phyloP scores from a whole-genome alignment of 2,888 invertebrate genomes.

The Colletes collaris region DNA sequence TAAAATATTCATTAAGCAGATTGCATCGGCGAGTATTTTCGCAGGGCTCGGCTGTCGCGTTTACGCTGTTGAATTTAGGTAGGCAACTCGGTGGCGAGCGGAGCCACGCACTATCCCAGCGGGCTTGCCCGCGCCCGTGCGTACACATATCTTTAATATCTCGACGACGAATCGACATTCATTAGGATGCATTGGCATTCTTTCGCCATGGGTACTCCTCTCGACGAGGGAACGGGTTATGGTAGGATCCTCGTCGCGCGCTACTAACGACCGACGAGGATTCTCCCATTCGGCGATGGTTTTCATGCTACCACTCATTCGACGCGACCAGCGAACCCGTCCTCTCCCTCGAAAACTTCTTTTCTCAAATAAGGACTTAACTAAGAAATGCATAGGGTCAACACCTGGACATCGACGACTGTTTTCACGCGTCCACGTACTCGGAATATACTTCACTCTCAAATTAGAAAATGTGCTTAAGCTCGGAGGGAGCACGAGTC shows the following conservation, averaged over 20 bases:
- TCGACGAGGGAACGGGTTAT: conserved; percentile 43
- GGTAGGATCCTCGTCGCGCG: conserved; percentile 44
- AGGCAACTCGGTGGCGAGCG: not conserved
- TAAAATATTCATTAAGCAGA: conserved; percentile 53
- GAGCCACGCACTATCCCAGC: conserved; percentile 29
- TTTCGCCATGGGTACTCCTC: conserved; percentile 43
- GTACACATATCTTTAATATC: conserved; percentile 70
- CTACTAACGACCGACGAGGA: conserved; percentile 44
- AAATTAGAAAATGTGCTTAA: too few relatives aligned
- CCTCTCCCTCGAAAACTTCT: not conserved
- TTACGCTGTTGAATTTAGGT: conserved; percentile 57
- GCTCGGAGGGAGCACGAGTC: too few relatives aligned
- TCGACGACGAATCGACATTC: conserved; percentile 74
- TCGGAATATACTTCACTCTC: too few relatives aligned
- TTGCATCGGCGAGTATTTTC: conserved; percentile 25
- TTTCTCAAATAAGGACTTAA: too few relatives aligned
- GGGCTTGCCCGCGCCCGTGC: conserved; percentile 32
- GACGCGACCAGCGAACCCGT: conserved; percentile 18
- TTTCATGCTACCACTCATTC: too few relatives aligned
- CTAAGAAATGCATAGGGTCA: too few relatives aligned
- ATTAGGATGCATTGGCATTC: conserved; percentile 77
- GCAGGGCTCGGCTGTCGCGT: conserved; percentile 5
- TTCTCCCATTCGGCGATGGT: conserved; percentile 35
- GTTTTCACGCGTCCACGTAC: too few relatives aligned
- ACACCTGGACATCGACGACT: too few relatives aligned